These are phyloP conservation scores for Muschampia staudingeri DNA, from an alignment of 2,888 invertebrate genomes.

Conservation along the genomic window DNA sequence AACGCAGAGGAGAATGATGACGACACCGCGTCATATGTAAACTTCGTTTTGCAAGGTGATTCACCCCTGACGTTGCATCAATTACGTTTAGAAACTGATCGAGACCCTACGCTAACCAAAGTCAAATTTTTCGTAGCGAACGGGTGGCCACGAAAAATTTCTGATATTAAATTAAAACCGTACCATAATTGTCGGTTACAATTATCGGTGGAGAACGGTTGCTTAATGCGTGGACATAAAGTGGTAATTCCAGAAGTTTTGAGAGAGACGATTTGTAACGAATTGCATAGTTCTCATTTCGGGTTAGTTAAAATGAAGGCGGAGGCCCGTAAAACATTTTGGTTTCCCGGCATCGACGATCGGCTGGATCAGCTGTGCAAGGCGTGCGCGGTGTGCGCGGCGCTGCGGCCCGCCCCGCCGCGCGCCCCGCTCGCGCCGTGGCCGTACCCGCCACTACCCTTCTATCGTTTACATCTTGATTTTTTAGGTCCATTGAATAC, in stretches of 20 bases:
- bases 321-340: background rate
- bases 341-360: background rate
- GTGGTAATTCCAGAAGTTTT: background rate
- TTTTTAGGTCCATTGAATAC: background rate
- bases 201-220: background rate
- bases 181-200: background rate
- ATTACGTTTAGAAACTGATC: background rate
- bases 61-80: background rate
- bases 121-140: background rate
- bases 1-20: background rate
- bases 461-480: background rate
- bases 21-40: background rate
- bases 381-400: background rate
- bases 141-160: background rate
- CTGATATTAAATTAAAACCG: background rate
- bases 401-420: background rate
- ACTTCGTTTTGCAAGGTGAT: conserved; percentile 4
- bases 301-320: background rate
- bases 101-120: background rate
- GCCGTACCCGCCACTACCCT: background rate
- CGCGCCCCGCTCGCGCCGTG: background rate
- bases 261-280: background rate
- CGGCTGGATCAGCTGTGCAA: background rate
- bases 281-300: background rate
- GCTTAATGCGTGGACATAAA: background rate